Evolutionary conservation across 92 coral and sea anemone genomes (phyloP), one percentile per base, ranked within the genome.

Genomic region (Meandrina meandrites): DNA sequence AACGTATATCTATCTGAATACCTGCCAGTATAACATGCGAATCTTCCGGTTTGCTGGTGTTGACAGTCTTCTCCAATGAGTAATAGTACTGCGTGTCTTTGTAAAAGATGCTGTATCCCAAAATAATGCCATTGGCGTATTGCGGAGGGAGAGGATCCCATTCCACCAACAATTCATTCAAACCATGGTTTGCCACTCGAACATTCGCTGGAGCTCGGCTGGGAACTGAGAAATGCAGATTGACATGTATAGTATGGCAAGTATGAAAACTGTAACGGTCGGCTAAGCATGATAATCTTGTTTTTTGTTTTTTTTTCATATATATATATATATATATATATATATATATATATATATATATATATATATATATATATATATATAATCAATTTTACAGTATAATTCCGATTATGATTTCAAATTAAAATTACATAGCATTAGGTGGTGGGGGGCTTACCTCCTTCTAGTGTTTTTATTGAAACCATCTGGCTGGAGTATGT

Each of bases 401-500:
- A n/a, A n/a, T n/a, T n/a, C n/a, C n/a, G n/a, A n/a, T n/a, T n/a
- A n/a, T n/a, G n/a, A n/a, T 45, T 45, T 45, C 48, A 45, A 4
- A 45, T 45, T 45, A 45, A 45, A 45, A 3, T 45, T 45, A 45
- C 48, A 4, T 4, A 45, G 48, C 48, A n/a, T 9, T 5, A 1
- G n/a, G 64, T 57, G n/a, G 64, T 18, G 27, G 31, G 24, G 2
- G 67, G 7, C 84, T 42, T 66, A 64, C 84, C 76, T 24, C 84
- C 84, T 19, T 81, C 84, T 81, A 53, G 36, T 40, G 84, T 81
- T 31, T 58, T 27, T 14, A 81, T 64, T 16, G 75, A n/a, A 0
- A 81, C 84, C 18, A 42, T 13, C 13, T 66, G 66, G 84, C 84
- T 81, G 15, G 56, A 70, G 22, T 64, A 81, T 15, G 84, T 81